Conservation (phyloP, 2,888 invertebrate species). For the Troides helena region DNA sequence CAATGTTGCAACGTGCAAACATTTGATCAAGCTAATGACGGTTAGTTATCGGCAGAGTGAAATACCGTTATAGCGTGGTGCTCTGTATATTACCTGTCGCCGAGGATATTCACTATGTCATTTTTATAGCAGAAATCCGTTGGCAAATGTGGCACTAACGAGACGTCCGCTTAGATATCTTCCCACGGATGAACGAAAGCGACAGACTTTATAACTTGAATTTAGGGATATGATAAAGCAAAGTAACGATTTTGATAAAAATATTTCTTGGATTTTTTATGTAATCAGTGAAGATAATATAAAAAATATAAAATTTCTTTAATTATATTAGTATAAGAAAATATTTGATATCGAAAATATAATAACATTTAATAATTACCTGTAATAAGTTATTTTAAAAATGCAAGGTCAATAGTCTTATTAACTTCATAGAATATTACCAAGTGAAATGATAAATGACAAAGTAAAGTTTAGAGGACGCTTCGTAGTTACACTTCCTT, state of each 20-base stretch:
- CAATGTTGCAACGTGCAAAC: slow-evolving; percentile 2
- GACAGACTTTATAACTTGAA: slow-evolving; percentile 1
- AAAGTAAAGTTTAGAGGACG: too few species aligned
- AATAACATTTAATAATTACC: not conserved
- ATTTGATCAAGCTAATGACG: slow-evolving; percentile 2
- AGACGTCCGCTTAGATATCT: slow-evolving; percentile 15
- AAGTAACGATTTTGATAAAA: not conserved
- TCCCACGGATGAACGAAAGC: slow-evolving; percentile 1
- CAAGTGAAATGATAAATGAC: not conserved
- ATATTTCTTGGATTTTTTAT: not conserved
- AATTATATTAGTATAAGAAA: too few species aligned
- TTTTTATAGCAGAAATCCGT: slow-evolving; percentile 10
- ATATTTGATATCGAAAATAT: too few species aligned
- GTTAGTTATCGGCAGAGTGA: slow-evolving; percentile 4
- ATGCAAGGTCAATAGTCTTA: not conserved
- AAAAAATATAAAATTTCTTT: too few species aligned
- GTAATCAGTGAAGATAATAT: not conserved
- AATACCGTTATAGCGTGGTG: not conserved
- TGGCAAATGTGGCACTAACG: slow-evolving; percentile 11
- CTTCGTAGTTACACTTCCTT: too few species aligned
- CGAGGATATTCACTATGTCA: not conserved
- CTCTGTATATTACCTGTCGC: not conserved
- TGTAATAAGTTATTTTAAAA: not conserved
- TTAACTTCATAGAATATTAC: not conserved
- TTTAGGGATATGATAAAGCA: not conserved